Conservation (phyloP, 2,888 invertebrate genomes). For the Tenthredo mesomela region DNA sequence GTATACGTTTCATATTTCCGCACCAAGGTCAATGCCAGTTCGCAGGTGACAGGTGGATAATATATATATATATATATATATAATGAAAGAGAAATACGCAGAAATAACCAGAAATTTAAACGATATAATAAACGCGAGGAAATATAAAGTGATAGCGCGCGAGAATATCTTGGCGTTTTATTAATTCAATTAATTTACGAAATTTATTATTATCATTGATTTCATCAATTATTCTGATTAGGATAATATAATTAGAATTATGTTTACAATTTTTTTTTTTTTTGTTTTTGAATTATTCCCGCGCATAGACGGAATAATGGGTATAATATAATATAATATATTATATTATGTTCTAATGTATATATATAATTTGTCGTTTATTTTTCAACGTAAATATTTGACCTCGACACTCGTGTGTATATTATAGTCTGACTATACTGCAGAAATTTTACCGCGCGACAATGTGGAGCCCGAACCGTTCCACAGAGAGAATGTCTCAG, state of each 20-base stretch:
- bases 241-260: neutral
- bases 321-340: neutral
- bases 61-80: too few relatives aligned
- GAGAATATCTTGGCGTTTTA: too few relatives aligned
- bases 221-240: too few relatives aligned
- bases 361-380: neutral
- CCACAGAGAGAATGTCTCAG: slow-evolving; percentile 27
- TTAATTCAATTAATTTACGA: too few relatives aligned
- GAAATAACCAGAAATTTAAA: neutral
- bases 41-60: slow-evolving; percentile 29
- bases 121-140: neutral
- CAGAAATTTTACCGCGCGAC: neutral
- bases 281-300: neutral
- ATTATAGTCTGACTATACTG: neutral
- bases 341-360: neutral
- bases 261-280: neutral
- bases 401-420: neutral
- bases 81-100: neutral
- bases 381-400: neutral
- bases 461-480: neutral
- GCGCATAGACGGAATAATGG: too few relatives aligned
- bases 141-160: neutral
- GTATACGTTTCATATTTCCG: slow-evolving; percentile 25
- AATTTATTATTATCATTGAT: too few relatives aligned
- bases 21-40: slow-evolving; percentile 44